Percentiles rank a stretch among this genome's conserved stretches.
Evolutionary conservation across 2,888 invertebrate species (phyloP).

Genomic region (Dioctria rufipes): DNA sequence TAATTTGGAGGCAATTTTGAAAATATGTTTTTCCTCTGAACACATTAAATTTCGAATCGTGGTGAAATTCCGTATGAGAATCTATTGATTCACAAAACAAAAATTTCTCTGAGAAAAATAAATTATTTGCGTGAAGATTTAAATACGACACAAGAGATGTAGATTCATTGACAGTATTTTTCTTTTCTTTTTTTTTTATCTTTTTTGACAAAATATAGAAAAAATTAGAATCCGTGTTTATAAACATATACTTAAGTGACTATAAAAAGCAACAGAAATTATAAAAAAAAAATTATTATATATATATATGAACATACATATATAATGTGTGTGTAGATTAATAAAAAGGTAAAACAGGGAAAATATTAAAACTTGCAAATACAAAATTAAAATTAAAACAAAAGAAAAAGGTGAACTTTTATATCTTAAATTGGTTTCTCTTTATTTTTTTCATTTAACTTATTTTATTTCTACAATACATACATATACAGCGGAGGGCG

Average conservation of each 20-base stretch:
- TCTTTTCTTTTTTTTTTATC: too few relatives aligned
- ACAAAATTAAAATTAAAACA: constrained; percentile 17
- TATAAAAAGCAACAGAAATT: constrained; percentile 22
- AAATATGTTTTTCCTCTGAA: too few relatives aligned
- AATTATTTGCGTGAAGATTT: neutral
- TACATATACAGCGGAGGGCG: constrained; percentile 72
- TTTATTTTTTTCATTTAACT: constrained; percentile 66
- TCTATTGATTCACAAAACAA: too few relatives aligned
- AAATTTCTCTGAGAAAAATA: too few relatives aligned
- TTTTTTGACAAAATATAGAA: too few relatives aligned
- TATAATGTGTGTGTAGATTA: too few relatives aligned
- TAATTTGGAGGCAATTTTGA: too few relatives aligned
- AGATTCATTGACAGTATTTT: too few relatives aligned
- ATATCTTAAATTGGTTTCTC: constrained; percentile 63
- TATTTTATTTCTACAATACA: constrained; percentile 72
- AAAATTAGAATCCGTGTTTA: neutral
- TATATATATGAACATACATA: too few relatives aligned
- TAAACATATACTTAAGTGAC: constrained; percentile 41
- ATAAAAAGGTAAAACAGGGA: neutral
- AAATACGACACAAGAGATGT: constrained; percentile 28
- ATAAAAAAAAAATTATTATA: neutral
- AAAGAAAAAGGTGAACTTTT: constrained; percentile 54
- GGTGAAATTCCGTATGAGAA: too few relatives aligned
- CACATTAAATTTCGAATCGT: too few relatives aligned
- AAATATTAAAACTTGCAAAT: neutral